A percentile compares a stretch with the other conserved stretches of the same genome.
These are phyloP conservation scores for Callimorpha dominula DNA, from an alignment of 2,888 invertebrate genomes.

Conservation along the genomic window DNA sequence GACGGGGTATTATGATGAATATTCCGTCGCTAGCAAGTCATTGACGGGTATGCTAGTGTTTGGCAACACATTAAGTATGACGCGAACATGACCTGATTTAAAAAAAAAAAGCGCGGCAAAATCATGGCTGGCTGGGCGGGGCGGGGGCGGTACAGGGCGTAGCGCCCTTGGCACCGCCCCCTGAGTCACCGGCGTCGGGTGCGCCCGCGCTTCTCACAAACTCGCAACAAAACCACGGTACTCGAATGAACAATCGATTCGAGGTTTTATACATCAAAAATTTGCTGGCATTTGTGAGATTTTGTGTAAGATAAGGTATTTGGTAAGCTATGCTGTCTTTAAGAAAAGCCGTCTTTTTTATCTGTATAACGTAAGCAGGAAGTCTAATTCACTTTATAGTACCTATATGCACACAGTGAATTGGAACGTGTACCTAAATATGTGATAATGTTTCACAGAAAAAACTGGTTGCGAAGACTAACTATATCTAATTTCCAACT, in stretches of 20 bases:
- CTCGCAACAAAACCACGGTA: slow-evolving; percentile 50
- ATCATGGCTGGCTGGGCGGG: slow-evolving; percentile 81
- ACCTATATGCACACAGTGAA: background rate
- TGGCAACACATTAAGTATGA: slow-evolving; percentile 81
- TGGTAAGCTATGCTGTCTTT: background rate
- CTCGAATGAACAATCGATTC: slow-evolving; percentile 38
- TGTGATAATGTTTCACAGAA: background rate
- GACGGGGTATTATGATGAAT: slow-evolving; percentile 52
- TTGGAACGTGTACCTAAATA: background rate
- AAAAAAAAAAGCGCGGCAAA: slow-evolving; percentile 83
- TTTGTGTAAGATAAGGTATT: background rate
- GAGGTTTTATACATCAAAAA: slow-evolving; percentile 36
- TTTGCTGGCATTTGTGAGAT: slow-evolving; percentile 28
- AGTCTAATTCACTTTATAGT: background rate
- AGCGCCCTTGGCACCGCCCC: slow-evolving; percentile 84
- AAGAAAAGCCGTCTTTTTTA: background rate
- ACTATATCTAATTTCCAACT: background rate
- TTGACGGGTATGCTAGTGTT: slow-evolving; percentile 69
- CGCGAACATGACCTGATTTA: slow-evolving; percentile 71
- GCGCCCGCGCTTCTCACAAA: slow-evolving; percentile 68
- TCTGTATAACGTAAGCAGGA: background rate
- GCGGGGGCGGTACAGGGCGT: slow-evolving; percentile 78
- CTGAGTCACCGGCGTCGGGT: slow-evolving; percentile 72
- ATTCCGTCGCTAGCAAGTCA: slow-evolving; percentile 50
- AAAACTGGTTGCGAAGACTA: background rate